Base-by-base conservation (phyloP, 2,888 invertebrate genomes). In the Xylota sylvarum region DNA sequence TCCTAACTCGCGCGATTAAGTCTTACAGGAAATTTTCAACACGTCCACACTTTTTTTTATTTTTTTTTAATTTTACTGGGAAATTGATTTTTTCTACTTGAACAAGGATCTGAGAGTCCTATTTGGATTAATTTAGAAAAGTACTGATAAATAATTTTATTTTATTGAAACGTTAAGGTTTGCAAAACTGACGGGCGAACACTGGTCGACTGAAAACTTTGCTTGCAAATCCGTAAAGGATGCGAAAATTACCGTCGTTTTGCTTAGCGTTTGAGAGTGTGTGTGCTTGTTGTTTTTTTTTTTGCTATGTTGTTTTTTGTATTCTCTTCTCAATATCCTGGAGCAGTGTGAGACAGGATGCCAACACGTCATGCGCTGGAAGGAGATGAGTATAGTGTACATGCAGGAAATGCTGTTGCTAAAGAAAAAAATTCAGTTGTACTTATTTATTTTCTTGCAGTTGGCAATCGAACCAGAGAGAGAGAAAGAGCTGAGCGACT, bases 121-220 rank as follows among this genome's bases (percentile, higher is more conserved):
- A n/a, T 9, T 14, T 40, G 14, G 7, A 67, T 46, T 64, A 10
- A 35, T 64, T 64, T 40, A n/a, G n/a, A 10, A 10, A 17, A 2
- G 2, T 46, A 48, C 37, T n/a, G 62, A 56, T 12, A 23, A 23
- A 64, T 17, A 37, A 67, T 27, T 37, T 55, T 43, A 9, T 40
- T 70, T 67, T 32, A 67, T 76, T 52, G 37, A 85, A 85, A 86
- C 86, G 86, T 73, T 82, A 73, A 77, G 81, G 86, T 85, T 82
- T 77, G 83, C 87, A 73, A 88, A 88, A 89, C 89, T 87, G 89
- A 89, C 88, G 89, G 89, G 89, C 90, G 91, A 90, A 90, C 90
- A 89, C 90, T 90, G 89, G 90, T 90, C 90, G 90, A 91, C 91
- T 91, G 89, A 90, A 90, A 90, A 89, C 88, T 90, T 89, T 88